Base-by-base conservation (phyloP, 1,140 invertebrate species). In the Schlechtendalia chinensis region DNA sequence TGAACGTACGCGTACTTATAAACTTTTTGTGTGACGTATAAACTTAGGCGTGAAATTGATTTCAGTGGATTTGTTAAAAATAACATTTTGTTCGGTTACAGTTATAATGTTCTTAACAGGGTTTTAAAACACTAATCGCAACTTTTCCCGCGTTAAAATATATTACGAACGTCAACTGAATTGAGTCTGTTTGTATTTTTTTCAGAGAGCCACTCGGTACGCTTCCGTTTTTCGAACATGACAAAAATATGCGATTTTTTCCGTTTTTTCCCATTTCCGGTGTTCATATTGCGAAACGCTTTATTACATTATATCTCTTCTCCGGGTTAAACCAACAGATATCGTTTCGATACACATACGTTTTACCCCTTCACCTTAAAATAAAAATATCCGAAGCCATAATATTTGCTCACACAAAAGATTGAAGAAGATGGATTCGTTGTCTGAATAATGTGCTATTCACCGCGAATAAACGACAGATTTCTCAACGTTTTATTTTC, bases 371-470 rank as follows among this genome's bases (percentile, higher is more conserved):
- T 19, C 22, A 6, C 24, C 0, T 19, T 10, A 10, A 58, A 58
- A 58, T 24, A 58, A 58, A 58, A 58, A 58, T 5, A 58, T n/a
- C n/a, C n/a, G 10, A 58, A 8, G 16, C n/a, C 6, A 53, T 53
- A 54, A 54, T 54, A 47, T 69, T 45, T 69, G 22, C 32, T 71
- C 17, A n/a, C 27, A 71, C 5, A 19, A 71, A 27, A 16, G 22
- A 71, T 71, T 27, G 47, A 71, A 27, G 67, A 71, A 71, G 47
- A 71, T 53, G 67, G 67, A 71, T 71, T 53, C 17, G 67, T 53
- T 71, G 67, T 71, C 45, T 53, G 17, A 29, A 71, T 19, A 53
- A 53, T 16, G n/a, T 45, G 6, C 53, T 39, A 50, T 47, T 50
- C 45, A 50, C 22, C 39, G 16, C 22, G 16, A 50, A 69, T 69